Percentiles rank a stretch among this genome's conserved stretches.
Conservation (phyloP, 35 echinoderm and acorn worm species). For the Apostichopus japonicus region DNA sequence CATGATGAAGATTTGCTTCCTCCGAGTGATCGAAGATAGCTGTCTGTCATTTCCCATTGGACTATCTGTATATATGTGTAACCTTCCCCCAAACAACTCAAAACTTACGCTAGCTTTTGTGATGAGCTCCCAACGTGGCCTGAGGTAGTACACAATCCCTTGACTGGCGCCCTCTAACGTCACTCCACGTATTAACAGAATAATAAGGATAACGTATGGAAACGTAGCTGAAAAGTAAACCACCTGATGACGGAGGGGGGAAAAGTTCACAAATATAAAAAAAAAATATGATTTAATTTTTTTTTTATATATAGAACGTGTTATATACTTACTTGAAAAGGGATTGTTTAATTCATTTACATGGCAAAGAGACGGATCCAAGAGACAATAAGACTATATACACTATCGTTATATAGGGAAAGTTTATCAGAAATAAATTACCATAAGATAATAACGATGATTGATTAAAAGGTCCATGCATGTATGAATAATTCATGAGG, state of each 20-base stretch:
- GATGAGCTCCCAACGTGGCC: slow-evolving; percentile 60
- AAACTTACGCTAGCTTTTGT: slow-evolving; percentile 55
- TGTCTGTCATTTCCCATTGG: too few species aligned
- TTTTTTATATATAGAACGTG: neutral
- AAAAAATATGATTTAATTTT: neutral
- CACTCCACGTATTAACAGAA: slow-evolving; percentile 76
- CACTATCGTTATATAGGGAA: too few species aligned
- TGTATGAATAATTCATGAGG: neutral
- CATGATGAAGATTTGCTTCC: too few species aligned
- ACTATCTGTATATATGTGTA: too few species aligned
- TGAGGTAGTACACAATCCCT: slow-evolving; percentile 79
- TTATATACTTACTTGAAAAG: neutral
- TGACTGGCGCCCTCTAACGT: slow-evolving; percentile 76
- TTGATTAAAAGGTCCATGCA: neutral
- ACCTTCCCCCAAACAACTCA: neutral
- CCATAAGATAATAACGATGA: neutral
- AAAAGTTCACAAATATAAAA: neutral
- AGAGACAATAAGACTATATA: neutral
- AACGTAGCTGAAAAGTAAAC: slow-evolving; percentile 90
- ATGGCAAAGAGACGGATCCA: neutral
- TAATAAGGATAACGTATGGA: slow-evolving; percentile 74
- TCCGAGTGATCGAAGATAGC: too few species aligned
- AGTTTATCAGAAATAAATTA: neutral
- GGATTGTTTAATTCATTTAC: neutral
- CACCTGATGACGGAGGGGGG: slow-evolving; percentile 52